Conservation (phyloP, 2,888 invertebrate species). For the Phengaris arion region DNA sequence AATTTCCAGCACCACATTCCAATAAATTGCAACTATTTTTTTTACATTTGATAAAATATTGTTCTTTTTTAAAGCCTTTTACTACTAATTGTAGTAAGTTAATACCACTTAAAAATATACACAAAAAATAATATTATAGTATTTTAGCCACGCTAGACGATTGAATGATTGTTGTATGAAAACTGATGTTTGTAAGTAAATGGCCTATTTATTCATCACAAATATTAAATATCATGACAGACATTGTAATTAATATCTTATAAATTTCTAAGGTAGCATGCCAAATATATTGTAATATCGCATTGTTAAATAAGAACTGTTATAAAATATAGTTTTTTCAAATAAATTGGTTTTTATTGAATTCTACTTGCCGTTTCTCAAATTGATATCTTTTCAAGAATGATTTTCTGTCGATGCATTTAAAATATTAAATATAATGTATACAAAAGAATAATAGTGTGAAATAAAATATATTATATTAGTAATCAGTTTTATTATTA, state of each 20-base stretch:
- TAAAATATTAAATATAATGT: too few species aligned
- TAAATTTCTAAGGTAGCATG: slow-evolving; percentile 62
- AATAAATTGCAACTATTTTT: background rate
- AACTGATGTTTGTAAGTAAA: background rate
- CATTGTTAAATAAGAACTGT: slow-evolving; percentile 75
- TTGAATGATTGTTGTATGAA: background rate
- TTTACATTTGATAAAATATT: background rate
- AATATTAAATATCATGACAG: slow-evolving; percentile 19
- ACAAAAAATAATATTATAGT: background rate
- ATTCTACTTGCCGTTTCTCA: background rate
- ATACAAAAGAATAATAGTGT: background rate
- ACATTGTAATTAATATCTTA: slow-evolving; percentile 35
- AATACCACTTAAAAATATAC: background rate
- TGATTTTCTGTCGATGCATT: too few species aligned
- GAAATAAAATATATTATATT: slow-evolving; percentile 13
- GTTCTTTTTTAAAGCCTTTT: background rate
- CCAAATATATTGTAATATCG: slow-evolving; percentile 78
- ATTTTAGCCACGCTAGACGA: background rate
- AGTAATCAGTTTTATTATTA: slow-evolving; percentile 35
- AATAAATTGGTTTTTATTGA: slow-evolving; percentile 32
- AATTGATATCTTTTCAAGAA: too few species aligned
- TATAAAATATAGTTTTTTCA: slow-evolving; percentile 74
- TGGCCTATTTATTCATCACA: slow-evolving; percentile 29
- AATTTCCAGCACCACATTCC: slow-evolving; percentile 4
- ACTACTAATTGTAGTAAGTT: background rate